Base-by-base conservation (phyloP, 2,113 vertebrate genomes). In the Chaenocephalus aceratus region DNA sequence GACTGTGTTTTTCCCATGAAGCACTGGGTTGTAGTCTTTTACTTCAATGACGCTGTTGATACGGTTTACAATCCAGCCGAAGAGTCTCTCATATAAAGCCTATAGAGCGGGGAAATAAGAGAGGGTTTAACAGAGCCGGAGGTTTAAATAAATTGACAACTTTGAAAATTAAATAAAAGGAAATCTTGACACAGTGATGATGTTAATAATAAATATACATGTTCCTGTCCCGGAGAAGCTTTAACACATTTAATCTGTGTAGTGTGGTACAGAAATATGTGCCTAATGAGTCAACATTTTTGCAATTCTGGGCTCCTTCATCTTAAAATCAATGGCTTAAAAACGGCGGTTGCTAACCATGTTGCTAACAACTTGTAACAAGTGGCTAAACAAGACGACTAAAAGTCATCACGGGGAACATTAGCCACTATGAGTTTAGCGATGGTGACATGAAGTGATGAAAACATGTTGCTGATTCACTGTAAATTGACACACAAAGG, bases 81-180 rank as follows among this genome's bases (percentile, higher is more conserved):
- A 99, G 0, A 99, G 94, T 36, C 97, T 90, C 87, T 99, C 97
- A 6, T 99, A 99, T n/a, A 98, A 91, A 1, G 97, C 97, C 97
- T 98, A 26, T 26, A 74, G 10, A 65, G 36, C 13, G 9, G 26
- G 26, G 6, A 57, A 18, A 15, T 13, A 44, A 52, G 15, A 49
- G 1, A 26, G 44, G 8, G 10, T 26, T 11, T 34, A 18, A 41
- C 2, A 10, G 18, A 44, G 2, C 8, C 2, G 10, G 58, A 54
- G 53, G 36, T 70, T 68, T 26, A 75, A 57, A 26, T 7, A 56
- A 26, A 0, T n/a, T 16, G 36, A 81, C 59, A 53, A 56, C 30
- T 58, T 48, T 86, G 72, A 70, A 70, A 73, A 72, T 64, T 5
- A 30, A 46, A 63, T 30, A 18, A 15, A 64, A 74, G 30, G 2